Percentiles rank a stretch among this genome's conserved stretches.
These are phyloP conservation scores for Cybosia mesomella DNA, from an alignment of 2,888 invertebrate genomes.

Conservation along the genomic window DNA sequence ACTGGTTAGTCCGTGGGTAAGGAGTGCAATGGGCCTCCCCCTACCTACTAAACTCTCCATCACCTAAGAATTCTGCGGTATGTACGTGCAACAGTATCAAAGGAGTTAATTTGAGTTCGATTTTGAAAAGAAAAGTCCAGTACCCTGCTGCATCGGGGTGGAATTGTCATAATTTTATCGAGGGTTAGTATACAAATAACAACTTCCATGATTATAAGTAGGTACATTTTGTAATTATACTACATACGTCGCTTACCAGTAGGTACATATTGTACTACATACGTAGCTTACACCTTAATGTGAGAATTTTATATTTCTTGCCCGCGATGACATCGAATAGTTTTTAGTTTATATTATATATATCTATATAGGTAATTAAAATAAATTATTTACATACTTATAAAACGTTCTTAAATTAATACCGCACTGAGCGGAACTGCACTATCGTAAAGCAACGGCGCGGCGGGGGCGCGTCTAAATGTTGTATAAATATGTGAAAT, in stretches of 20 bases:
- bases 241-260: too few relatives aligned
- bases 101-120: too few relatives aligned
- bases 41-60: too few relatives aligned
- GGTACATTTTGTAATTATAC: not conserved
- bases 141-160: too few relatives aligned
- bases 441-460: not conserved
- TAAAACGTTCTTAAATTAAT: not conserved
- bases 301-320: not conserved
- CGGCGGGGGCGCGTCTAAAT: not conserved
- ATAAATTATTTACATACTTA: conserved; percentile 4
- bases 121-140: too few relatives aligned
- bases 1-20: too few relatives aligned
- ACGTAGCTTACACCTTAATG: not conserved
- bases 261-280: not conserved
- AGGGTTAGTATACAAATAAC: not conserved
- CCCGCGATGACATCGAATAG: not conserved
- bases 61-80: too few relatives aligned
- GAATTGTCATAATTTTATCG: not conserved
- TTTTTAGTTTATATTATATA: not conserved
- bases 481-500: not conserved
- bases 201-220: not conserved
- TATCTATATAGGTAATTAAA: not conserved
- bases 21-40: too few relatives aligned
- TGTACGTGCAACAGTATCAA: too few relatives aligned
- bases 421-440: not conserved